Evolutionary conservation across 2,888 invertebrate genomes (phyloP).

Genomic region (Drosophila picticornis): DNA sequence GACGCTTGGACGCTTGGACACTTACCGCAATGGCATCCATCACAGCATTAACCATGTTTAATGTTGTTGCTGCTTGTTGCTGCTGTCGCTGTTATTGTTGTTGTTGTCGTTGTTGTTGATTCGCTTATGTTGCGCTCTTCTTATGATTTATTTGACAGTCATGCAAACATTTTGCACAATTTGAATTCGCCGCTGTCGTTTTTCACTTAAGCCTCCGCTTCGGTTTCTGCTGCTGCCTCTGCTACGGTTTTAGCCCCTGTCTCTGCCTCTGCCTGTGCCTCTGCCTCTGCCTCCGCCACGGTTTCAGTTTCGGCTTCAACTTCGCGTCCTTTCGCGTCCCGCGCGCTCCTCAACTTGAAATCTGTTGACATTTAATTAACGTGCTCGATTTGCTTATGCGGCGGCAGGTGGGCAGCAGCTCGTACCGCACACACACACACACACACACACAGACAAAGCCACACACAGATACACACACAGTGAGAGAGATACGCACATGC

Average conservation of each 20-base stretch:
- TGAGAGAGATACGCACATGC: conserved; percentile 2
- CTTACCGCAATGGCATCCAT: conserved; percentile 86
- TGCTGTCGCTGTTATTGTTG: conserved; percentile 16
- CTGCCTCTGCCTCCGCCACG: conserved; percentile 20
- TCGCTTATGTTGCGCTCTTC: conserved; percentile 38
- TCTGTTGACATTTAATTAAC: conserved; percentile 79
- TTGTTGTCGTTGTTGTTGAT: background rate
- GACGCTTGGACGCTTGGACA: conserved; percentile 66
- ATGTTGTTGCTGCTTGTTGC: conserved; percentile 12
- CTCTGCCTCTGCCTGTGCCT: conserved; percentile 18
- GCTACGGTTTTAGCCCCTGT: conserved; percentile 9
- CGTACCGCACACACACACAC: conserved; percentile 18
- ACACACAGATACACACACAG: conserved; percentile 19
- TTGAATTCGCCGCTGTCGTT: conserved; percentile 50
- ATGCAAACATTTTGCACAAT: conserved; percentile 68
- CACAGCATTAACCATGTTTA: conserved; percentile 85
- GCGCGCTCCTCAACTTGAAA: conserved; percentile 50
- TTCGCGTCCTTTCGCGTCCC: conserved; percentile 58
- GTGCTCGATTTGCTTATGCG: conserved; percentile 69
- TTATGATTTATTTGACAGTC: conserved; percentile 72
- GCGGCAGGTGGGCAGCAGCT: conserved; percentile 64
- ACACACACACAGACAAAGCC: background rate
- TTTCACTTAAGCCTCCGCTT: conserved; percentile 22
- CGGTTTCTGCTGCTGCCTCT: conserved; percentile 5
- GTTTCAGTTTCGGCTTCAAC: conserved; percentile 36